Evolutionary conservation across 2,113 vertebrate genomes (phyloP).

Genomic region (Lycaon pictus): DNA sequence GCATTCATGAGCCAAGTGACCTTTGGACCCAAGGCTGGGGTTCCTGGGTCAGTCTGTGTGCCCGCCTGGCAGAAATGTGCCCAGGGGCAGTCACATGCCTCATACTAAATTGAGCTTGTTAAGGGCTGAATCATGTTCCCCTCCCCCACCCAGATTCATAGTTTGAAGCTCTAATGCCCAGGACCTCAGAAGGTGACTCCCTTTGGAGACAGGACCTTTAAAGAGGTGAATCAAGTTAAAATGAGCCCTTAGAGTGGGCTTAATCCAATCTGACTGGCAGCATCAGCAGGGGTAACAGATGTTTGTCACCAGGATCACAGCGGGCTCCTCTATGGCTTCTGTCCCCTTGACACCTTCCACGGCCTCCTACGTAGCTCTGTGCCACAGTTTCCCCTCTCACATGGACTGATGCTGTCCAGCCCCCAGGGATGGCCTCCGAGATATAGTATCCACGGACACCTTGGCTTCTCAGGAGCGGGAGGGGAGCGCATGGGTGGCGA

Average conservation of each 20-base stretch:
- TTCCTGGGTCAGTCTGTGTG: not conserved
- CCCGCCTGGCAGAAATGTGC: not conserved
- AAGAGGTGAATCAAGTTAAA: not conserved
- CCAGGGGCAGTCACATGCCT: not conserved
- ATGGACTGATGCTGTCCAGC: not conserved
- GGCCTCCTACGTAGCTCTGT: not conserved
- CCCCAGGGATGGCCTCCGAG: not conserved
- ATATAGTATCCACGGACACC: not conserved
- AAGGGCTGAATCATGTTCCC: not conserved
- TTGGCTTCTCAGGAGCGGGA: not conserved
- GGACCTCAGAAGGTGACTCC: not conserved
- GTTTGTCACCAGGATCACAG: not conserved
- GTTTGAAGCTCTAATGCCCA: not conserved
- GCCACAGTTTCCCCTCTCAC: not conserved
- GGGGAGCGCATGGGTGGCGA: accelerated
- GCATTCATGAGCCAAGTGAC: not conserved
- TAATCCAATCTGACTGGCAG: not conserved
- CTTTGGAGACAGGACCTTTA: not conserved
- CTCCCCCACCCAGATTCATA: not conserved
- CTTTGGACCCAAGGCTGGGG: not conserved
- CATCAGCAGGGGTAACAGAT: not conserved
- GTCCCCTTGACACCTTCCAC: not conserved
- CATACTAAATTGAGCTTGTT: not conserved
- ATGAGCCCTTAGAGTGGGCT: not conserved
- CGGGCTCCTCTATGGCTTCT: not conserved